phyloP scores from a whole-genome alignment of 2,113 vertebrate genomes.

The Corythornis cristatus region DNA sequence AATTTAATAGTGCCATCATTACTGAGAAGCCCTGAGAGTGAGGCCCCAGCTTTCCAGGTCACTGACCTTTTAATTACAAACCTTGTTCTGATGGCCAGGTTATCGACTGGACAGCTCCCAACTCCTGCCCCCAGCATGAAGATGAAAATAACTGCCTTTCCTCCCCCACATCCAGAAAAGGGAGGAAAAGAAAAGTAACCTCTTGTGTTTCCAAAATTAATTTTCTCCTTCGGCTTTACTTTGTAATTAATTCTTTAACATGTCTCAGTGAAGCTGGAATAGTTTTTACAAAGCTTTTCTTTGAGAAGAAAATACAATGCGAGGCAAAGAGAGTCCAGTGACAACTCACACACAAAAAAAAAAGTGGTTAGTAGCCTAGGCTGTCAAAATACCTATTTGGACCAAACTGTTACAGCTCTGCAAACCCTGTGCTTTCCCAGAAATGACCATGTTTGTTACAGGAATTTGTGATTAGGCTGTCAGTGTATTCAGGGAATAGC shows the following conservation, averaged over 20 bases:
- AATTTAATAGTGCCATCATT: slow-evolving; percentile 86
- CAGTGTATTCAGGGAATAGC: background rate
- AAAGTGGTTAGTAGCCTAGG: background rate
- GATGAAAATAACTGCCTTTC: slow-evolving; percentile 76
- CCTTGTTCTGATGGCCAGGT: slow-evolving; percentile 86
- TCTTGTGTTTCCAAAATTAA: slow-evolving; percentile 83
- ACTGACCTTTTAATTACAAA: slow-evolving; percentile 89
- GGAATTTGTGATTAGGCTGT: background rate
- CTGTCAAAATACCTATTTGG: background rate
- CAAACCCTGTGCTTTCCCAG: background rate
- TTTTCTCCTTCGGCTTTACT: slow-evolving; percentile 80
- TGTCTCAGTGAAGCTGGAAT: slow-evolving; percentile 65
- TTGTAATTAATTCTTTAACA: slow-evolving; percentile 82
- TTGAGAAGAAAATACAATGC: slow-evolving; percentile 36
- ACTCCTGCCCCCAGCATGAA: slow-evolving; percentile 74
- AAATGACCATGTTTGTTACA: background rate
- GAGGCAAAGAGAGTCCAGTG: background rate
- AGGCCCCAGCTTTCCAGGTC: slow-evolving; percentile 85
- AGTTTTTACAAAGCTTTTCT: slow-evolving; percentile 54
- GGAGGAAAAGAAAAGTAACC: slow-evolving; percentile 76
- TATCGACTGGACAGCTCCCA: slow-evolving; percentile 85
- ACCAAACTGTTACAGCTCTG: background rate
- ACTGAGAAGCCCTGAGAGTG: slow-evolving; percentile 81
- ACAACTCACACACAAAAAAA: background rate
- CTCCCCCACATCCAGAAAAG: slow-evolving; percentile 71